Base-by-base conservation (phyloP, 2,797 vertebrate species). In the Catamblyrhynchus diadema region DNA sequence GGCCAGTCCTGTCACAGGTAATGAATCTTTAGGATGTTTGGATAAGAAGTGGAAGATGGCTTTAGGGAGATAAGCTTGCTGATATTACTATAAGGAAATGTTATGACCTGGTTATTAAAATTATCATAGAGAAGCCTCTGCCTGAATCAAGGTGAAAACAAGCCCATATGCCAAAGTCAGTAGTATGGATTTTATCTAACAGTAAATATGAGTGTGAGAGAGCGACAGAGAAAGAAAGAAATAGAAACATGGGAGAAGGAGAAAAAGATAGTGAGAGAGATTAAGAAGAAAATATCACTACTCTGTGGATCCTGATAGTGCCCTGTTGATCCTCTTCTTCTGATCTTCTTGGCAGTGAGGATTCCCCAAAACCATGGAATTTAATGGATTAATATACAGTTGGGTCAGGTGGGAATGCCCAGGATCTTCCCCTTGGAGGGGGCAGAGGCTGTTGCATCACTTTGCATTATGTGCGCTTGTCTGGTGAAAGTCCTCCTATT, bases 291-390 rank as follows among this genome's bases (percentile, higher is more conserved):
- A 69, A 45, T 45, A n/a, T 53, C 45, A 60, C 24, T 32, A 28
- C 19, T 51, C 15, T n/a, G 5, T 37, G 53, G 45, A 44, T 67
- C 28, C 23, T 1, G 2, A 51, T 5, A 2, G 12, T 3, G 4
- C 19, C 53, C n/a, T 39, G 16, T 51, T 75, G 28, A 60, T 85
- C 14, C 13, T 53, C 13, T 75, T 62, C 33, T 33, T 45, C 72
- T 33, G 27, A 6, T 77, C 27, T 24, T 77, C 22, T 28, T 53
- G 28, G 30, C 32, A 8, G 24, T 33, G 24, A 69, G 14, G 9
- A 39, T 33, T 41, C 21, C 24, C 8, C 24, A 47, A 35, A 77
- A 25, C 9, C 33, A 28, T 13, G 10, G 24, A 53, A 5, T 33
- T 69, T n/a, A 33, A 3, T 25, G 24, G 9, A 45, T 41, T 39